Base-by-base conservation (phyloP, 2,888 invertebrate species). In the Lamellibrachia satsuma region DNA sequence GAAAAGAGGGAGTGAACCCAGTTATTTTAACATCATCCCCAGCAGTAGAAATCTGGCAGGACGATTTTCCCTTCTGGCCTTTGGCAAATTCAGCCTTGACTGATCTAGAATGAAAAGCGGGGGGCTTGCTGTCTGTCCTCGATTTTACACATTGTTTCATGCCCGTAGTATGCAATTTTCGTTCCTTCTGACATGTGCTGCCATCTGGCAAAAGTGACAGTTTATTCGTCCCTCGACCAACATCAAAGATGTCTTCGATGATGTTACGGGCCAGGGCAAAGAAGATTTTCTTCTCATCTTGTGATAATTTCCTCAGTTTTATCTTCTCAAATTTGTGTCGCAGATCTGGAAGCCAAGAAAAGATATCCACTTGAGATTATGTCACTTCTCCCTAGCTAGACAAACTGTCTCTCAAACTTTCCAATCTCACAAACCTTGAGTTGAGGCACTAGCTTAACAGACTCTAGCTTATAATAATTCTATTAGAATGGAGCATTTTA, bases 221-320 rank as follows among this genome's bases (percentile, higher is more conserved):
- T 22, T 75, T 75, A 75, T 75, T 75, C 75, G 4, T 11, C 75
- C 22, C 75, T 22, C 4, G 75, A 75, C 75, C 75, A 75, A 75
- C 75, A 22, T 75, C 75, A 75, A 75, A 75, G 75, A 75, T 75
- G 75, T 75, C 75, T 75, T 75, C 75, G 22, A 75, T 75, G 75
- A 75, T n/a, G 75, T 75, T 75, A 75, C 75, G 75, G 75, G 75
- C n/a, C 15, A 75, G 75, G n/a, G n/a, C 75, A 22, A 75, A 75
- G 75, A 75, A 75, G 22, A 75, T 75, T 75, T 75, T 75, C 75
- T 75, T 75, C 22, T 75, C 75, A 0, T 75, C 75, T 22, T 75
- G 75, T n/a, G 75, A 75, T 6, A 75, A 22, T 75, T 75, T 75
- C 22, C 75, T 75, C 22, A n/a, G 75, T 75, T 75, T 75, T 75